Conservation (phyloP, 2,797 vertebrate species). For the Manis pentadactyla region DNA sequence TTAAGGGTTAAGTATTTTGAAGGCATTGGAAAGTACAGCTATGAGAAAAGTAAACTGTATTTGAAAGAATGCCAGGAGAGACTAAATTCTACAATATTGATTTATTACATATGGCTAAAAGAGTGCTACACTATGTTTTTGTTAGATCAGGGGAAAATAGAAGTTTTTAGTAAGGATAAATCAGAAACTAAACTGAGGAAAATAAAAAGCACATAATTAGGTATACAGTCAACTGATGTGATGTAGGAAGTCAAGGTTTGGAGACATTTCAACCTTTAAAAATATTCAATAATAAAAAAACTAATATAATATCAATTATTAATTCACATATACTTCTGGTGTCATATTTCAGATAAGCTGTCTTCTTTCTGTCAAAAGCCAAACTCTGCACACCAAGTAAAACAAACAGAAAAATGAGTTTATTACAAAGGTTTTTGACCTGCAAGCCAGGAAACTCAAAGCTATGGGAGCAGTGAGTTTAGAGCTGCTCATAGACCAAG, state of each 20-base stretch:
- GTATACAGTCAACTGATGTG: background rate
- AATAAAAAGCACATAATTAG: background rate
- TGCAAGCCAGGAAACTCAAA: background rate
- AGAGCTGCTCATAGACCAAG: background rate
- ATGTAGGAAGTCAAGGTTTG: background rate
- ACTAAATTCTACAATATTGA: background rate
- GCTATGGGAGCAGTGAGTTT: background rate
- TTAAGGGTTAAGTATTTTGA: background rate
- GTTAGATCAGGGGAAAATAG: background rate
- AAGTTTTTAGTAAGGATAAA: background rate
- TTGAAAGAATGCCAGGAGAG: background rate
- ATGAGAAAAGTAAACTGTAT: conserved; percentile 6
- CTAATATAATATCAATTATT: background rate
- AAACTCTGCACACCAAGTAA: background rate
- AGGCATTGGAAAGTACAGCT: background rate
- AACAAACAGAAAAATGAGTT: background rate
- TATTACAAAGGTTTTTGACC: background rate
- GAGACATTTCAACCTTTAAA: background rate
- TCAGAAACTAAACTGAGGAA: background rate
- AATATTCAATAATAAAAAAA: background rate
- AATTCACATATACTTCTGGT: background rate
- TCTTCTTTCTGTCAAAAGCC: background rate
- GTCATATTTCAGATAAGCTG: background rate
- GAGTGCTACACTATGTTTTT: background rate
- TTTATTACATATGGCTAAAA: background rate